phyloP scores from a whole-genome alignment of 2,888 invertebrate species.

The Glyphotaelius pellucidus region DNA sequence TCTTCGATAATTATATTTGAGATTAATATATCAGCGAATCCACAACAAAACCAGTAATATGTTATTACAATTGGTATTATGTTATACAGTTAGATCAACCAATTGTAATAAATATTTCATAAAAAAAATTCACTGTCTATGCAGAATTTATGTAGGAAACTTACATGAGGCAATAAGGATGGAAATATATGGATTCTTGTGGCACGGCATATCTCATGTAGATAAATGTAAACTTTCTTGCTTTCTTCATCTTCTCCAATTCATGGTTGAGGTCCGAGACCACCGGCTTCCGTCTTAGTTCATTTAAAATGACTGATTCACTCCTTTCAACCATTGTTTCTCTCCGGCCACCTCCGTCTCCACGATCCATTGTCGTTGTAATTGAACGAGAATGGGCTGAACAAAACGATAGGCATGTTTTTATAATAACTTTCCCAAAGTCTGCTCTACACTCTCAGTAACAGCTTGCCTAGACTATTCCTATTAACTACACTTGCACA shows the following conservation, averaged over 20 bases:
- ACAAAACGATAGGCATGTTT: not conserved
- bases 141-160: slow-evolving; percentile 65
- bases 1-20: not conserved
- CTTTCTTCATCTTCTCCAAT: slow-evolving; percentile 75
- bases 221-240: slow-evolving; percentile 82
- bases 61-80: not conserved
- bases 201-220: slow-evolving; percentile 87
- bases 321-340: slow-evolving; percentile 67
- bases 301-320: not conserved
- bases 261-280: slow-evolving; percentile 74
- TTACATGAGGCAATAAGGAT: slow-evolving; percentile 86
- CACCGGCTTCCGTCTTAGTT: slow-evolving; percentile 69
- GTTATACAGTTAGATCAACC: not conserved
- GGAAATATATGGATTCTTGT: slow-evolving; percentile 84
- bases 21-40: not conserved
- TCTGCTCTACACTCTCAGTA: not conserved
- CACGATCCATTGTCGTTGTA: not conserved
- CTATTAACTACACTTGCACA: not conserved
- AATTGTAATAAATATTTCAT: not conserved
- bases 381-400: not conserved
- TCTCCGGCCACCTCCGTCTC: slow-evolving; percentile 57
- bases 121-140: not conserved
- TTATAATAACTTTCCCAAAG: not conserved
- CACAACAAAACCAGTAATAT: not conserved
- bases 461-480: not conserved